phyloP scores from a whole-genome alignment of 2,113 vertebrate genomes.

The Chaetops frenatus region DNA sequence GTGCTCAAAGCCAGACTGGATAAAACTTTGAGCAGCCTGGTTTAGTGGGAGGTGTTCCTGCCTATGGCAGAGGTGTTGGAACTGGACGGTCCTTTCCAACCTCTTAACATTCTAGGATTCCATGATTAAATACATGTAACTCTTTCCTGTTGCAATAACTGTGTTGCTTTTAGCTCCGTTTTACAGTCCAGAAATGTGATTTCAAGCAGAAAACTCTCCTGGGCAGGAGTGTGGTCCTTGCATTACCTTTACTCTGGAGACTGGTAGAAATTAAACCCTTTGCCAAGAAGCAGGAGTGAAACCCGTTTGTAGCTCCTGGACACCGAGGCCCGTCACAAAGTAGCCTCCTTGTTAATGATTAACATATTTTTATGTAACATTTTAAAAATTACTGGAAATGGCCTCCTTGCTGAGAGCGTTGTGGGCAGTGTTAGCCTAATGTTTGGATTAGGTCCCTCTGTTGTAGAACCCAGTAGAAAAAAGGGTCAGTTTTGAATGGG shows the following conservation, averaged over 20 bases:
- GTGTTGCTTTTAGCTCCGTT: not conserved
- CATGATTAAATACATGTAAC: not conserved
- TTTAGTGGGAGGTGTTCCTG: not conserved
- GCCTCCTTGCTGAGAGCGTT: not conserved
- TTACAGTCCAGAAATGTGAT: not conserved
- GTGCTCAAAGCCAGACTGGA: not conserved
- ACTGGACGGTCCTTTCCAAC: not conserved
- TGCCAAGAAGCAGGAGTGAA: not conserved
- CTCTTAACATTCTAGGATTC: not conserved
- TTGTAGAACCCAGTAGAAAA: not conserved
- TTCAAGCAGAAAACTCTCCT: not conserved
- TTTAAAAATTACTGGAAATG: not conserved
- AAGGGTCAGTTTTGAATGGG: not conserved
- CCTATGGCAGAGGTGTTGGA: rapidly evolving
- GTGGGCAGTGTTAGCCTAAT: not conserved
- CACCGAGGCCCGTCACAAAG: rapidly evolving
- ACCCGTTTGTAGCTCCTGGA: not conserved
- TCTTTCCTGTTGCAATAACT: not conserved
- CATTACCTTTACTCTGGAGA: not conserved
- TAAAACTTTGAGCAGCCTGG: not conserved
- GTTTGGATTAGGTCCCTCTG: not conserved
- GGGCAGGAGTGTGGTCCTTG: not conserved
- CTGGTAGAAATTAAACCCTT: not conserved
- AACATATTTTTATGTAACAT: not conserved
- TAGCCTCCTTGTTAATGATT: not conserved